Conservation (phyloP, 2,888 invertebrate genomes). For the Chalcis sispes region DNA sequence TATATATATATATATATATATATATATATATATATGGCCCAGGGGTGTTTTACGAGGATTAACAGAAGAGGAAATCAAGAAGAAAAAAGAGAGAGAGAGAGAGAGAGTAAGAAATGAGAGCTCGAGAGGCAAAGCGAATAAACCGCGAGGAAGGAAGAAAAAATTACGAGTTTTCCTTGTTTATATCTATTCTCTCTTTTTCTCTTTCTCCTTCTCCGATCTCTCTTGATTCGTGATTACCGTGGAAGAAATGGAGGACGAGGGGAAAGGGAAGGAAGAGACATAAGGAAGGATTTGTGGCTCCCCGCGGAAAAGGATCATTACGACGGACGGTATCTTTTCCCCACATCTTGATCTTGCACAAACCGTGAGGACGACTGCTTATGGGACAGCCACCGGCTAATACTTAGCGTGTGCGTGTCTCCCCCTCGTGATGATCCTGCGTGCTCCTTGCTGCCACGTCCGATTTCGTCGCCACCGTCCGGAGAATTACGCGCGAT, state of each 20-base stretch:
- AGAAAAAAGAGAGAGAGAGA: not conserved
- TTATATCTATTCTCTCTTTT: too few relatives aligned
- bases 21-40: slow-evolving; percentile 1
- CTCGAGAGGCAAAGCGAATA: too few relatives aligned
- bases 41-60: not conserved
- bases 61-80: not conserved
- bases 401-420: not conserved
- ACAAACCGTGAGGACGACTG: slow-evolving; percentile 2
- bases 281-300: slow-evolving; percentile 31
- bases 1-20: not conserved
- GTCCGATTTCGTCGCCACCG: slow-evolving; percentile 6
- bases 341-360: slow-evolving; percentile 41
- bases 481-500: slow-evolving; percentile 13
- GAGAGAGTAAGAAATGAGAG: not conserved
- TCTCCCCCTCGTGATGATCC: not conserved
- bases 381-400: not conserved
- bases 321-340: slow-evolving; percentile 30
- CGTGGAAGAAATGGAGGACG: too few relatives aligned
- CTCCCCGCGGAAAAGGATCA: slow-evolving; percentile 28
- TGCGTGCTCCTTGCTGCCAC: not conserved
- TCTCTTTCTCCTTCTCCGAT: too few relatives aligned
- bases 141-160: not conserved
- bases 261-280: not conserved
- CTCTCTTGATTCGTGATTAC: slow-evolving; percentile 13
- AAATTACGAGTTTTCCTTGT: slow-evolving; percentile 22